phyloP scores from a whole-genome alignment of 2,113 vertebrate genomes.

The Xiphorhynchus elegans region DNA sequence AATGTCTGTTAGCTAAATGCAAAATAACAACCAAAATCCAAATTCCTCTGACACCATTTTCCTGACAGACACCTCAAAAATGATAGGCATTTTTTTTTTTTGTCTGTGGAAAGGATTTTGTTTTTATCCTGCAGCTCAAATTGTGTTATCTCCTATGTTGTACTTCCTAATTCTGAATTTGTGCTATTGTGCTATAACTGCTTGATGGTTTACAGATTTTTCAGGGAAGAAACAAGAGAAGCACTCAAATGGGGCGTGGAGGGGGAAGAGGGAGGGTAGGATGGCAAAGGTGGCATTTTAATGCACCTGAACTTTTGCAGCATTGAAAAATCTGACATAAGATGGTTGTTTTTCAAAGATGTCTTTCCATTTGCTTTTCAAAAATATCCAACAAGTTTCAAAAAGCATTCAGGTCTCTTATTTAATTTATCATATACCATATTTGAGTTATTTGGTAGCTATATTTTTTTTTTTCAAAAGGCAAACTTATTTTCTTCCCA shows the following conservation, averaged over 20 bases:
- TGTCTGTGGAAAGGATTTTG: neutral
- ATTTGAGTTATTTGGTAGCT: neutral
- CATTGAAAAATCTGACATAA: neutral
- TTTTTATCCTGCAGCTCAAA: neutral
- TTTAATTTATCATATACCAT: neutral
- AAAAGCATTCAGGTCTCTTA: neutral
- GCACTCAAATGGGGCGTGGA: neutral
- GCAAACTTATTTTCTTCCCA: neutral
- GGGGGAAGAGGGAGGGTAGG: too few species aligned
- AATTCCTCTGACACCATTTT: slow-evolving; percentile 21
- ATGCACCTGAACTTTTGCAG: neutral
- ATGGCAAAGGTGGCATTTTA: neutral
- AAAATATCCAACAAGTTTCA: neutral
- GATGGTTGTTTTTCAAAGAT: neutral
- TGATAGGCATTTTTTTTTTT: neutral
- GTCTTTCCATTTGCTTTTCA: neutral
- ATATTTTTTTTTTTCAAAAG: neutral
- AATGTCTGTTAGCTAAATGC: neutral
- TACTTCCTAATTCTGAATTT: neutral
- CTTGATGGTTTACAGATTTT: neutral
- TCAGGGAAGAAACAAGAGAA: neutral
- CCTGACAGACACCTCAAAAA: neutral
- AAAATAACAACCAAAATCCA: slow-evolving; percentile 15
- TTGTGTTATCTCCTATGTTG: neutral
- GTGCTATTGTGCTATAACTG: neutral